phyloP scores from a whole-genome alignment of 2,888 invertebrate species.

The Aromia moschata region DNA sequence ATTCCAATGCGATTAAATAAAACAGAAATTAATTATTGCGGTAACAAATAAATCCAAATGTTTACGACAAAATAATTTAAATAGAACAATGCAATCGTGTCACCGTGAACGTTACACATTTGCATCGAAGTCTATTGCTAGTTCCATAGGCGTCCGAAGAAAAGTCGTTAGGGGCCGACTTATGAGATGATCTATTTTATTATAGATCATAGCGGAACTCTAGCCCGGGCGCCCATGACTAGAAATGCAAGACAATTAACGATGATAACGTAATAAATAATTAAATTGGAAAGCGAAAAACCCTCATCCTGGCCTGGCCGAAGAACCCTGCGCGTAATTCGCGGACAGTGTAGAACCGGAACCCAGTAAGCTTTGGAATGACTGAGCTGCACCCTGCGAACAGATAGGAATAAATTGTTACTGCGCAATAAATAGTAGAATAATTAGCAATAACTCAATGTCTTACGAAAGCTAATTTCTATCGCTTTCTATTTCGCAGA shows the following conservation, averaged over 20 bases:
- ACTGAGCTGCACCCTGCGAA: slow-evolving; percentile 76
- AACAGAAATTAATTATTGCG: slow-evolving; percentile 5
- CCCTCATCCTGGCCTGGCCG: slow-evolving; percentile 32
- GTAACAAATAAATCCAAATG: slow-evolving; percentile 5
- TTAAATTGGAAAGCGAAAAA: not conserved
- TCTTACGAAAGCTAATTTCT: too few species aligned
- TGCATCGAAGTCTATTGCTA: slow-evolving; percentile 2
- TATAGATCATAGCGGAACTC: not conserved
- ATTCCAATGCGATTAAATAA: not conserved
- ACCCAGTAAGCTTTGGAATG: slow-evolving; percentile 73
- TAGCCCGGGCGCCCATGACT: slow-evolving; percentile 15
- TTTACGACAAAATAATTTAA: slow-evolving; percentile 12
- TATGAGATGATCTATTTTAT: slow-evolving; percentile 4
- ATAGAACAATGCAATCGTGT: slow-evolving; percentile 1
- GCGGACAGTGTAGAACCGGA: slow-evolving; percentile 67
- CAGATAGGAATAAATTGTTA: too few species aligned
- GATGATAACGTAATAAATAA: slow-evolving; percentile 23
- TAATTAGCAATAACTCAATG: too few species aligned
- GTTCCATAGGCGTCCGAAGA: slow-evolving; percentile 19
- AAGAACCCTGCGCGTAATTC: slow-evolving; percentile 52
- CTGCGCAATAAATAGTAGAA: too few species aligned
- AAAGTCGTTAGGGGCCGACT: not conserved
- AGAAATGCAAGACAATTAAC: slow-evolving; percentile 7
- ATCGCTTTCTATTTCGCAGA: too few species aligned
- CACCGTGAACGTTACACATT: not conserved